Evolutionary conservation across 2,113 vertebrate species (phyloP).

Genomic region (Fulmarus glacialis): DNA sequence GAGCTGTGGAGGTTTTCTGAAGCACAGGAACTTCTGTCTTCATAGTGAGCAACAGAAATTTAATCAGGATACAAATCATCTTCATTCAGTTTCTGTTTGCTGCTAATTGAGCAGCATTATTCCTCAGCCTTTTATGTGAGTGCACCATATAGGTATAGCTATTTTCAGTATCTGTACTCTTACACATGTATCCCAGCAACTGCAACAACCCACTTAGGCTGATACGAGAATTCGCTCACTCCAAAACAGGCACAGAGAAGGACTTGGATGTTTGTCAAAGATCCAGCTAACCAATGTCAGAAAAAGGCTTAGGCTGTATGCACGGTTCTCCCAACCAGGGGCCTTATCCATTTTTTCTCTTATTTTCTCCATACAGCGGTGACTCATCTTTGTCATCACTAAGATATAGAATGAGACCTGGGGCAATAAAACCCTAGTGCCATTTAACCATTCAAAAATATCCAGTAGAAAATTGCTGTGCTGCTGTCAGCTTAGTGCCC

Average conservation of each 20-base stretch:
- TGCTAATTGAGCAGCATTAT: not conserved
- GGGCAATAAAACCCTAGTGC: not conserved
- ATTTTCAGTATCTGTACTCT: not conserved
- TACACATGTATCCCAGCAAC: not conserved
- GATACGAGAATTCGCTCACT: not conserved
- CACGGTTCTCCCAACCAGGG: not conserved
- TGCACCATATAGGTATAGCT: not conserved
- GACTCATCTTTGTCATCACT: not conserved
- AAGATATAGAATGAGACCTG: not conserved
- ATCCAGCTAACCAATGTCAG: not conserved
- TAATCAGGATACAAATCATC: not conserved
- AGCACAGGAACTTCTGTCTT: not conserved
- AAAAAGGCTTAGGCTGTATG: not conserved
- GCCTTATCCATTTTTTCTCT: not conserved
- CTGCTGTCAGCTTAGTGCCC: not conserved
- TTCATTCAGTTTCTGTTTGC: not conserved
- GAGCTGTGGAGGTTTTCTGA: not conserved
- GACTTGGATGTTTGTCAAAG: not conserved
- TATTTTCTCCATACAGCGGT: not conserved
- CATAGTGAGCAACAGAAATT: not conserved
- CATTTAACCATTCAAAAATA: not conserved
- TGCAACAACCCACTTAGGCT: not conserved
- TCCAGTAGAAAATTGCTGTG: not conserved
- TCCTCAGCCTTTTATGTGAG: not conserved
- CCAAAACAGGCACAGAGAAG: not conserved